phyloP scores from a whole-genome alignment of 2,888 invertebrate genomes.

The Eurytoma californica region DNA sequence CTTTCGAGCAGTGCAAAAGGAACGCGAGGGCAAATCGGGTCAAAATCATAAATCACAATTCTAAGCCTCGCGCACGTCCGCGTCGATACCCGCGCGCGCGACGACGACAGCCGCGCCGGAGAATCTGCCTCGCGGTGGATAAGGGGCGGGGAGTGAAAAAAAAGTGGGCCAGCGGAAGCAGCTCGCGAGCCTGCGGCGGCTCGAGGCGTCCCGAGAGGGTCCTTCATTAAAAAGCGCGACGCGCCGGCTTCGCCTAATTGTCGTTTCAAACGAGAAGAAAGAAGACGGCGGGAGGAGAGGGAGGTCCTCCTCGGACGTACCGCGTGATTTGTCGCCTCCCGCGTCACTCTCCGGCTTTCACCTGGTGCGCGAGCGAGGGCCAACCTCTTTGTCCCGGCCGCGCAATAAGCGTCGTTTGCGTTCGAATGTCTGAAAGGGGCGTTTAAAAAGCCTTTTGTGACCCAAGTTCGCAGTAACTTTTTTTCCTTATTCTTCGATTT shows the following conservation, averaged over 20 bases:
- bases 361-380: not conserved
- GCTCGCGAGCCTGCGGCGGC: slow-evolving; percentile 20
- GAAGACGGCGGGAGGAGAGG: not conserved
- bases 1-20: too few relatives aligned
- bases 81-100: too few relatives aligned
- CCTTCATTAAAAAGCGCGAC: slow-evolving; percentile 47
- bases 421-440: not conserved
- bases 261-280: slow-evolving; percentile 19
- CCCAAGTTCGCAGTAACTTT: not conserved
- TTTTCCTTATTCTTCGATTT: not conserved
- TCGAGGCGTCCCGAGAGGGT: slow-evolving; percentile 20
- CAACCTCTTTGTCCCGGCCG: not conserved
- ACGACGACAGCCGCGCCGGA: too few relatives aligned
- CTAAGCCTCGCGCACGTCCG: too few relatives aligned
- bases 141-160: too few relatives aligned
- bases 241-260: slow-evolving; percentile 32
- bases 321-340: not conserved
- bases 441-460: slow-evolving; percentile 5
- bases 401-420: slow-evolving; percentile 23
- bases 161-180: slow-evolving; percentile 37
- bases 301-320: not conserved
- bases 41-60: too few relatives aligned
- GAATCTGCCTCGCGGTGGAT: too few relatives aligned
- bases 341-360: not conserved
- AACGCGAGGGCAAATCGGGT: too few relatives aligned